Percentiles rank a stretch among this genome's conserved stretches.
phyloP scores from a whole-genome alignment of 1,140 invertebrate genomes.

The Conopomorpha cramerella region DNA sequence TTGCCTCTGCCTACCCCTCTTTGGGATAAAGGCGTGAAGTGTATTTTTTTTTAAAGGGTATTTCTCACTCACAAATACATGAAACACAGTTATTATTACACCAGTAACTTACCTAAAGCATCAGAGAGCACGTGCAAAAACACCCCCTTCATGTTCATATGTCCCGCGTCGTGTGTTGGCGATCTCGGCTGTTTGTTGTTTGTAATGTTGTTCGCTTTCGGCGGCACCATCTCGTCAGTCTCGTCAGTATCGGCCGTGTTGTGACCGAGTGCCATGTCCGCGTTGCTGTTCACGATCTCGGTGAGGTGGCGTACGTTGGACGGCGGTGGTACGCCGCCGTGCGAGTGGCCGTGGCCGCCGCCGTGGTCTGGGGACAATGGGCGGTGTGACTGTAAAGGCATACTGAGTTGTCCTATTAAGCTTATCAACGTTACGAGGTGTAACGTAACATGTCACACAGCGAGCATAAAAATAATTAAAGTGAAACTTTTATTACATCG shows the following conservation, averaged over 20 bases:
- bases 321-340: constrained; percentile 66
- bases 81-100: too few species aligned
- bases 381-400: not conserved
- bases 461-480: too few species aligned
- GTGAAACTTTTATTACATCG: too few species aligned
- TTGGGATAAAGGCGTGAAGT: too few species aligned
- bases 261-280: constrained; percentile 44
- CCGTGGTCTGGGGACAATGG: constrained; percentile 69
- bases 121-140: constrained; percentile 97
- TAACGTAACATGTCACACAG: not conserved
- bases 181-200: constrained; percentile 25
- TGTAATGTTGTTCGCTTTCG: constrained; percentile 21
- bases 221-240: constrained; percentile 73
- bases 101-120: constrained; percentile 76
- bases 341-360: constrained; percentile 73
- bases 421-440: too few species aligned
- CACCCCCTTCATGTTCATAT: constrained; percentile 97
- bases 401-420: not conserved
- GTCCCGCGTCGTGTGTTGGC: constrained; percentile 65
- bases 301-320: constrained; percentile 42
- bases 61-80: too few species aligned
- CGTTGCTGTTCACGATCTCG: constrained; percentile 46
- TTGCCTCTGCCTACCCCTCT: too few species aligned
- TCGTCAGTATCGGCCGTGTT: constrained; percentile 76
- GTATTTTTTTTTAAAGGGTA: too few species aligned